Evolutionary conservation across 2,888 invertebrate genomes (phyloP), one percentile per base, ranked within the genome.

Genomic region (Drosophila macrospina): DNA sequence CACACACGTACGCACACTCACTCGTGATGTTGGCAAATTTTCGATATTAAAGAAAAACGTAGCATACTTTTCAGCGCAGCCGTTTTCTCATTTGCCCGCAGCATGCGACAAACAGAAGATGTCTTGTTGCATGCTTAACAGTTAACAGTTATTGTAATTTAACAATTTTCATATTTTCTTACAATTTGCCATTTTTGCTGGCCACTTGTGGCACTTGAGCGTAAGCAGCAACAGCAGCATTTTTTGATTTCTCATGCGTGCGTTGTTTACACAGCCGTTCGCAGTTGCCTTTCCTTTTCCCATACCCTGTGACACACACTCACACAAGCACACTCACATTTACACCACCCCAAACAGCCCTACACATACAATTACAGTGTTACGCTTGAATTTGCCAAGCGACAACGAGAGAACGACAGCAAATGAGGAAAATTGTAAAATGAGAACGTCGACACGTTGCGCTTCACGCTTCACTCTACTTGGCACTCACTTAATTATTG

Each of bases 401-500:
- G 59, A 52, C 34, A 75, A 51, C 54, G 57, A 20, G 45, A 26
- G 28, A 5, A 28, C 41, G 54, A 57, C 64, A 63, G 82, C 56
- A 70, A 82, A 66, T 74, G 81, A 55, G 71, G 48, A 44, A 69
- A 69, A 69, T 64, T 45, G 41, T 59, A 48, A 63, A 68, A 73
- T 74, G 80, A 62, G 83, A 82, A 64, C 68, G 63, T 15, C 74
- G 74, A 66, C 61, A n/a, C 71, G 70, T 75, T 57, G 68, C 65
- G 69, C 63, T 87, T 75, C 76, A 82, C 75, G 83, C 88, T 83
- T 85, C 76, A 83, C 86, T 87, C 88, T 70, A 65, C 80, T 87
- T 83, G 86, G 66, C 88, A 83, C 86, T 85, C 83, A 83, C 86
- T 83, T 87, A 83, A 83, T 83, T 83, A 83, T 83, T 83, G 69